phyloP scores from a whole-genome alignment of 2,888 invertebrate genomes.

The Himalopsyche anomala region DNA sequence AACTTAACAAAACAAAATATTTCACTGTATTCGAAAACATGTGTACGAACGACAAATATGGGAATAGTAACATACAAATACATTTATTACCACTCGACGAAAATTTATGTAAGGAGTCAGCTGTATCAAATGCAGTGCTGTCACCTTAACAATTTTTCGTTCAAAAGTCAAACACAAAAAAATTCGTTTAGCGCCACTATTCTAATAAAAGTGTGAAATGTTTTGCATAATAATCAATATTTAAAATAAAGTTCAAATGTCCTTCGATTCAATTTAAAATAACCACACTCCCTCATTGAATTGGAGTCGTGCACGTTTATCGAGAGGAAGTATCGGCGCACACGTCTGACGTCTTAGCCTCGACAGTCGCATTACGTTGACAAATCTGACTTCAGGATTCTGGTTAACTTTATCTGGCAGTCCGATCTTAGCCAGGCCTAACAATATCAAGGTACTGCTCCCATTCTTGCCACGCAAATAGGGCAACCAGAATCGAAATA shows the following conservation, averaged over 20 bases:
- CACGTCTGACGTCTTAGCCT: conserved; percentile 10
- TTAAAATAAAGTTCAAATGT: neutral
- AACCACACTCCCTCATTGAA: neutral
- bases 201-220: too few species aligned
- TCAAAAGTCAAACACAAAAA: too few species aligned
- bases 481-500: neutral
- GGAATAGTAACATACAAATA: too few species aligned
- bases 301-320: neutral
- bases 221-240: too few species aligned
- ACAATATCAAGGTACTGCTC: conserved; percentile 37
- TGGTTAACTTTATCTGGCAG: conserved; percentile 46
- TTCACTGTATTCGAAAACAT: too few species aligned
- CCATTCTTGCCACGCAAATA: neutral
- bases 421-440: conserved; percentile 33
- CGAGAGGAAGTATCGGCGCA: conserved; percentile 17
- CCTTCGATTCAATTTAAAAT: neutral
- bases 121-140: too few species aligned
- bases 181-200: too few species aligned
- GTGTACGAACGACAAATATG: too few species aligned
- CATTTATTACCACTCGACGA: too few species aligned
- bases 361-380: conserved; percentile 50
- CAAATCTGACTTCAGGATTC: conserved; percentile 54
- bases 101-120: too few species aligned
- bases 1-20: too few species aligned
- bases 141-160: too few species aligned